Evolutionary conservation across 2,797 vertebrate genomes (phyloP).

Genomic region (Cichlasoma orientale): DNA sequence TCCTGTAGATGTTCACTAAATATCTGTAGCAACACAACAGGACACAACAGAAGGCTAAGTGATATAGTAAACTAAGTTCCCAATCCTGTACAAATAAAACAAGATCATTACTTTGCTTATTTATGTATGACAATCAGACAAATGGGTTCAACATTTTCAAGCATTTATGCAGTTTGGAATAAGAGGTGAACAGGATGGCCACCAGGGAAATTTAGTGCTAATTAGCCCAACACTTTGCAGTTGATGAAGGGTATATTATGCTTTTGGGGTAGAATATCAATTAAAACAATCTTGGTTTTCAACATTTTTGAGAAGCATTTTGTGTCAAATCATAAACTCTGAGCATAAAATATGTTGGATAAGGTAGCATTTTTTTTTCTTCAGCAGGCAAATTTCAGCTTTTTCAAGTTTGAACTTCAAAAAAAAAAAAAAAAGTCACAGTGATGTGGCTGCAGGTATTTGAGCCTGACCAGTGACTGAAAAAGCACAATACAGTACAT

Average conservation of each 20-base stretch:
- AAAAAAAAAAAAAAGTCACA: not conserved
- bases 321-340: no score
- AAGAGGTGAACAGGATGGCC: not conserved
- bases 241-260: no score
- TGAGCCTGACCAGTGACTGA: not conserved
- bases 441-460: not conserved
- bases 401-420: not conserved
- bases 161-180: not conserved
- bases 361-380: not conserved
- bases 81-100: no score
- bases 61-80: no score
- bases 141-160: not conserved
- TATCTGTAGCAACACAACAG: not conserved
- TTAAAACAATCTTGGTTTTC: no score
- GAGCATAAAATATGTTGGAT: no score
- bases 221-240: not conserved
- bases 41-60: not conserved
- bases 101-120: not conserved
- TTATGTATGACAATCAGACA: not conserved
- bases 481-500: not conserved
- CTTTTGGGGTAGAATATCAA: no score
- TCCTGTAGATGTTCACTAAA: not conserved
- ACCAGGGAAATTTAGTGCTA: not conserved
- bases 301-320: no score
- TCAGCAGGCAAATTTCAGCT: not conserved